These are phyloP conservation scores for Scomber japonicus DNA, from an alignment of 2,113 vertebrate species.

Conservation along the genomic window DNA sequence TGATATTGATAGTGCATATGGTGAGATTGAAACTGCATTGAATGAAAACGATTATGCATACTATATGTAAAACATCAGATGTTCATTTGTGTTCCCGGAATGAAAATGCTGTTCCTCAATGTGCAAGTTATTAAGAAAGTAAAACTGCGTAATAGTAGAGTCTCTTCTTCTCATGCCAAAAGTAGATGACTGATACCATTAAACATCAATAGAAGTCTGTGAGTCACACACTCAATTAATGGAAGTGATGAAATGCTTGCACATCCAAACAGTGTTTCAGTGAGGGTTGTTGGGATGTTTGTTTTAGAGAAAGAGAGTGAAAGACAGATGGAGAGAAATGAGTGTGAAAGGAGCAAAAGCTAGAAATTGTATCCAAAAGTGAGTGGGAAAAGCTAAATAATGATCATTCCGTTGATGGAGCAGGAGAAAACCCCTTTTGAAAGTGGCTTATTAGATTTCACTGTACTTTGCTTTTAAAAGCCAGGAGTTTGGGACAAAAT, in stretches of 20 bases:
- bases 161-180: conserved; percentile 72
- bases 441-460: conserved; percentile 79
- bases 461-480: conserved; percentile 73
- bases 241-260: conserved; percentile 68
- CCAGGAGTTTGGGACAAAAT: conserved; percentile 75
- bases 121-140: conserved; percentile 71
- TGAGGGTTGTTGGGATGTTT: conserved; percentile 62
- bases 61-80: conserved; percentile 13
- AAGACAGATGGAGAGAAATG: conserved; percentile 57
- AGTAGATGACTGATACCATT: conserved; percentile 71
- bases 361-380: conserved; percentile 44
- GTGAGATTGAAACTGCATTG: background rate
- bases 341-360: conserved; percentile 29
- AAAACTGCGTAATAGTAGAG: conserved; percentile 39
- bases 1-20: conserved; percentile 1
- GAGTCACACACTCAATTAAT: conserved; percentile 77
- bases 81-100: conserved; percentile 55
- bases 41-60: background rate
- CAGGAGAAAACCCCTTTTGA: conserved; percentile 61
- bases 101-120: conserved; percentile 63
- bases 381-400: conserved; percentile 56
- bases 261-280: conserved; percentile 56
- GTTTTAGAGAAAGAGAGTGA: conserved; percentile 57
- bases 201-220: conserved; percentile 73
- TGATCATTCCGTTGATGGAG: conserved; percentile 56